Conservation (phyloP, 1,140 invertebrate genomes). For the Aphelinus certus region DNA sequence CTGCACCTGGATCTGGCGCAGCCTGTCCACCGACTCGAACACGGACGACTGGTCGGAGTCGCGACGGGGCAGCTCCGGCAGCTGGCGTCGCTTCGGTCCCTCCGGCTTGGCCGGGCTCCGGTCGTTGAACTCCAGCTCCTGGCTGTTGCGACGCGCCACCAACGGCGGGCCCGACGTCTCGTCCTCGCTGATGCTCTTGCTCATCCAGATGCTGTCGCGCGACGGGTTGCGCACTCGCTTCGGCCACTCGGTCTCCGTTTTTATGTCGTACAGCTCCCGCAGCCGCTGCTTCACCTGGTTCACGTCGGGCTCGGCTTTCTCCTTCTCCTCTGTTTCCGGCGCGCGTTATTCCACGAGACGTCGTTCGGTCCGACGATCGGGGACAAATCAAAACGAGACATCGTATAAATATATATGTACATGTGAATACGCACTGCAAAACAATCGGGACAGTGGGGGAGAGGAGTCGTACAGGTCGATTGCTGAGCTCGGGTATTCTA, state of each 20-base stretch:
- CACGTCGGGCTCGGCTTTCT: constrained; percentile 26
- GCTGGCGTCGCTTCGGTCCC: background rate
- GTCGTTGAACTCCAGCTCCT: constrained; percentile 52
- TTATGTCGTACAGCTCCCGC: constrained; percentile 55
- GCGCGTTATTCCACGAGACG: background rate
- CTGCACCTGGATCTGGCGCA: background rate
- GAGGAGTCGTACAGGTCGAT: too few species aligned
- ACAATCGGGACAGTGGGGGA: too few species aligned
- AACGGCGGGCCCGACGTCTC: constrained; percentile 24
- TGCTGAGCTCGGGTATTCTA: too few species aligned
- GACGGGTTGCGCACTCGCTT: constrained; percentile 42
- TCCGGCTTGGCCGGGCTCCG: constrained; percentile 10
- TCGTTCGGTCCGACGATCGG: too few species aligned
- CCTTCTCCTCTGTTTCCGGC: constrained; percentile 15
- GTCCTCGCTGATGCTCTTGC: constrained; percentile 53
- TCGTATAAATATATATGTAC: too few species aligned
- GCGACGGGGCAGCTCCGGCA: constrained; percentile 18
- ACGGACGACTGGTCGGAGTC: constrained; percentile 25
- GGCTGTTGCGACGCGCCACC: constrained; percentile 46
- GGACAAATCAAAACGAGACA: too few species aligned
- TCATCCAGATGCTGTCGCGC: constrained; percentile 47
- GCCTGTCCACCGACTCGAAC: constrained; percentile 5
- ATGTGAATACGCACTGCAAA: too few species aligned
- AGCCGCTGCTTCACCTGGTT: constrained; percentile 49
- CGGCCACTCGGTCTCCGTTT: constrained; percentile 55